Evolutionary conservation across 2,797 vertebrate species (phyloP), one percentile per base, ranked within the genome.

Genomic region (Gymnodraco acuticeps): DNA sequence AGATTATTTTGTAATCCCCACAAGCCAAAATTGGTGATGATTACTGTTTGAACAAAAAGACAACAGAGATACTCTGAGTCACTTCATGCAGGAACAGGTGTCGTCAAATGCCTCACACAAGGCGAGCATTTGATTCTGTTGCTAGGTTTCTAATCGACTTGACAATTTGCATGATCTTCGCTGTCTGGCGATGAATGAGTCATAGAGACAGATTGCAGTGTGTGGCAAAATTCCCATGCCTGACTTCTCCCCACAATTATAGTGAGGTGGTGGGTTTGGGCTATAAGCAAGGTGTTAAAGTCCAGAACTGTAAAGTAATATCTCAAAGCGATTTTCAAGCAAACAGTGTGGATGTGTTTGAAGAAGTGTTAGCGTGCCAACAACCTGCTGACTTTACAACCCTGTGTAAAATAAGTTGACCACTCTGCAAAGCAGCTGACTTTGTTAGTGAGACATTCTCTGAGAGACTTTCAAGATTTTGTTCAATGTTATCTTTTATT

Each of bases 131-230:
- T 68, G 6, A 38, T 19, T 66, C 9, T 19, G 83, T 86, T 83
- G 77, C 82, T 81, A 75, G 43, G 79, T 54, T 86, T 79, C 75
- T 66, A 64, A 80, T 84, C 78, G 71, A 52, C 64, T 8, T 87
- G 83, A 84, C 82, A 60, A 50, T 19, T 23, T 54, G 52, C 56
- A 75, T 67, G 53, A 85, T 56, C 74, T 70, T 62, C 17, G 31
- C 3, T 23, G 72, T 88, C 85, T 87, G 75, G 64, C 2, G 4
- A n/a, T 65, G 55, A 60, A 52, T 91, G 87, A 93, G 58, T 92
- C 90, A 92, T 82, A 23, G 10, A 46, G 53, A 66, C 23, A 50
- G 71, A 67, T 68, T 42, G 59, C 31, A 15, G 58, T 19, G 60
- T 79, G 63, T 73, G 47, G 45, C 73, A 61, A 23, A 10, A 53